Base-by-base conservation (phyloP, 2,113 vertebrate species). In the Mellivora capensis region DNA sequence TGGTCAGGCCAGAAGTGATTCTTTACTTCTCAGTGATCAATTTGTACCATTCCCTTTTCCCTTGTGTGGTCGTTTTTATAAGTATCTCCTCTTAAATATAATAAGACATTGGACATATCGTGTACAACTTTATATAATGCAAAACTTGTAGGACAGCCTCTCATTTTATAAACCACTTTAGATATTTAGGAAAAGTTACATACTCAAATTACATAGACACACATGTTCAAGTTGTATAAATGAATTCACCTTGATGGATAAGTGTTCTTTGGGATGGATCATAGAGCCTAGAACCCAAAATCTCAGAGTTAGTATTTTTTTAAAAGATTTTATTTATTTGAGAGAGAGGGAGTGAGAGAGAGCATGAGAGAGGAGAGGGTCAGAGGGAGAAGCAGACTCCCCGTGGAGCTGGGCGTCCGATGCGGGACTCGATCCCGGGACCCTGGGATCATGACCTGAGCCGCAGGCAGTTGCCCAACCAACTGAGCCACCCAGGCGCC, bases 1-100 rank as follows among this genome's bases (percentile, higher is more conserved):
- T 91, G 62, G 34, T 90, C 47, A 94, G 39, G 47, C 42, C 64
- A 90, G 79, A 96, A 95, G 15, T 84, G 27, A 93, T 52, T 71
- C 69, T 85, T 87, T 25, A 88, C 15, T 83, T 9, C 2, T 93
- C 17, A 49, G 83, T 54, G 93, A 91, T 95, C 47, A 42, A 0
- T 62, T 54, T 47, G 49, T 94, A 54, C 47, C 29, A 79, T 54
- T 91, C 21, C 25, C n/a, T 87, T 94, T 86, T 14, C 5, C 21
- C 37, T 81, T 61, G 54, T 67, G 25, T 76, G 90, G n/a, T 27
- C 39, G 15, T 44, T 79, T 77, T 90, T 88, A 2, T 47, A 49
- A 71, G 20, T 74, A 64, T 94, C 59, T 79, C 94, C 34, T 93
- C 23, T 39, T 84, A 93, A 93, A 39, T 89, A 71, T 34, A 93